Base-by-base conservation (phyloP, 37 sponge, comb jelly and placozoan genomes). In the Tethya wilhelma region DNA sequence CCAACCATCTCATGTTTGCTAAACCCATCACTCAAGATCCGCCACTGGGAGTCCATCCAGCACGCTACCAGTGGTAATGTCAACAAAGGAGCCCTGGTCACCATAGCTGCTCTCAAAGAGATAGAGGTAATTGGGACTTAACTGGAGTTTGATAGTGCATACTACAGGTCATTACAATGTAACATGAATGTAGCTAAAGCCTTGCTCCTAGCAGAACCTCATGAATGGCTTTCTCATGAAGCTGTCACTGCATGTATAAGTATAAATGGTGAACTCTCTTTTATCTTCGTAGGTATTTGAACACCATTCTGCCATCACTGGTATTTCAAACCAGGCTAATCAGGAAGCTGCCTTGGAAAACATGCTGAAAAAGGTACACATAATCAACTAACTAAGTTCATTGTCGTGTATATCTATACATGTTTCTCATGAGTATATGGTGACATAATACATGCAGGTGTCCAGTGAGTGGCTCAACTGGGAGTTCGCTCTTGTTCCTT, bases 331-430 rank as follows among this genome's bases (percentile, higher is more conserved):
- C 36, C 79, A 82, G 59, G 89, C 89, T 37, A 83, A 72, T 58
- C 74, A 88, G 58, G 89, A 88, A 42, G 79, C 77, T 34, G 69
- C 79, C 0, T 38, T 88, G 71, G 89, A 88, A 60, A 78, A 64
- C n/a, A 88, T 88, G 89, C 67, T 88, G 28, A 82, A 88, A 55
- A 88, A 88, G 84, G 89, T 87, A n/a, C n/a, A n/a, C n/a, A n/a
- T n/a, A n/a, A n/a, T n/a, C n/a, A n/a, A n/a, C n/a, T n/a, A n/a
- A n/a, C n/a, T n/a, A n/a, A n/a, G n/a, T n/a, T n/a, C n/a, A n/a
- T n/a, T n/a, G n/a, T n/a, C n/a, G n/a, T n/a, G n/a, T n/a, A n/a
- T n/a, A n/a, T n/a, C n/a, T n/a, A n/a, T n/a, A n/a, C 55, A 49
- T 49, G 55, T 49, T 26, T 1, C 34, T 6, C 28, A 6, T 44